Conservation (phyloP, 2,888 invertebrate genomes). For the Tetrapedia diversipes region DNA sequence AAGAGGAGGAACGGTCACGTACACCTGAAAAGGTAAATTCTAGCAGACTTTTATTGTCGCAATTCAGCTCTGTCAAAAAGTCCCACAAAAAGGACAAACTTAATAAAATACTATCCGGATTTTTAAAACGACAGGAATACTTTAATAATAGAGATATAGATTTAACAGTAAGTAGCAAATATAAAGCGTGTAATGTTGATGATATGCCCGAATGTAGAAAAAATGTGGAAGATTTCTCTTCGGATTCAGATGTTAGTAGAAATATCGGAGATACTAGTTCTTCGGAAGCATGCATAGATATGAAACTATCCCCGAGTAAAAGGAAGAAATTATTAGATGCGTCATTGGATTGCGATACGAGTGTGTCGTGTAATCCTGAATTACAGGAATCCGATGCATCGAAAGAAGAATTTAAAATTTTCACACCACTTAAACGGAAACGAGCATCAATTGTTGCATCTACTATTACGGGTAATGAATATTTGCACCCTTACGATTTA, state of each 20-base stretch:
- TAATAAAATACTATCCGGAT: conserved; percentile 69
- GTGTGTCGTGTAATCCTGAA: conserved; percentile 25
- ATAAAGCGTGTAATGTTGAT: neutral
- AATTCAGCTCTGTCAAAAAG: conserved; percentile 77
- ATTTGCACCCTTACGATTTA: conserved; percentile 14
- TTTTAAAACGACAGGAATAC: conserved; percentile 67
- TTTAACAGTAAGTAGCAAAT: neutral
- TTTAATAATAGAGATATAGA: conserved; percentile 45
- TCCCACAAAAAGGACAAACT: conserved; percentile 78
- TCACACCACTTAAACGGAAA: conserved; percentile 77
- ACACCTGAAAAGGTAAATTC: conserved; percentile 79
- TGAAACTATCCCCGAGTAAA: conserved; percentile 64
- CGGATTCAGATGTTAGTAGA: neutral
- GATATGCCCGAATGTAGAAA: neutral
- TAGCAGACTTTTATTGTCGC: conserved; percentile 74
- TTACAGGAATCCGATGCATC: conserved; percentile 52
- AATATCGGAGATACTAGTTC: neutral
- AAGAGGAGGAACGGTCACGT: conserved; percentile 66
- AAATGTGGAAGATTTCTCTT: neutral
- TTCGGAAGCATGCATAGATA: neutral
- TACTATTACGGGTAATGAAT: neutral
- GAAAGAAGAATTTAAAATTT: conserved; percentile 76
- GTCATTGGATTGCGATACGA: conserved; percentile 29
- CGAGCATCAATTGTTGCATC: conserved; percentile 45
- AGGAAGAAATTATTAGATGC: conserved; percentile 55